These are phyloP conservation scores for Olivierus martensii DNA, from an alignment of 1,140 invertebrate genomes.

Conservation along the genomic window DNA sequence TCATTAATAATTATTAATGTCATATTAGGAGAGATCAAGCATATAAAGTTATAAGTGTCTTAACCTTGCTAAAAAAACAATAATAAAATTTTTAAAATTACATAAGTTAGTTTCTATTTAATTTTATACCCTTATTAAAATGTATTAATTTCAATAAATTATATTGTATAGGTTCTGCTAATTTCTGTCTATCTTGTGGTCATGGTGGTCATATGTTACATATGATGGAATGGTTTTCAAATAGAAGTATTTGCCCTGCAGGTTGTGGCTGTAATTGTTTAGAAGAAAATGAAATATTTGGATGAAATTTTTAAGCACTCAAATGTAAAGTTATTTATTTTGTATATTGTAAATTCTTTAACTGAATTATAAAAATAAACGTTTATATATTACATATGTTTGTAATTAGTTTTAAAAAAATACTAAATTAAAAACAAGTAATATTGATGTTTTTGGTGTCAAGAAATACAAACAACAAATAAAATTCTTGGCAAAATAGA, in stretches of 20 bases:
- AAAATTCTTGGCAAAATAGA: too few relatives aligned
- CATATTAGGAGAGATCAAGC: neutral
- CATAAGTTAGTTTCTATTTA: neutral
- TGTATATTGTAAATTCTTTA: too few relatives aligned
- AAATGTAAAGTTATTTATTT: too few relatives aligned
- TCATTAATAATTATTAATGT: too few relatives aligned
- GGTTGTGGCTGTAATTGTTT: conserved; percentile 84
- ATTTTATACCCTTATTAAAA: conserved; percentile 6
- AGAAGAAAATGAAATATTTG: conserved; percentile 36
- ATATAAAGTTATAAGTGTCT: neutral
- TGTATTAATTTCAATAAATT: conserved; percentile 16
- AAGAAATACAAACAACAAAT: too few relatives aligned
- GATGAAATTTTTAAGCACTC: too few relatives aligned
- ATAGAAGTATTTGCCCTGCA: conserved; percentile 48
- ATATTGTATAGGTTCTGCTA: conserved; percentile 46
- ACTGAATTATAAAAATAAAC: too few relatives aligned
- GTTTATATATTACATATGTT: too few relatives aligned
- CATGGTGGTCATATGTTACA: conserved; percentile 81
- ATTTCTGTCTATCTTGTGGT: conserved; percentile 68
- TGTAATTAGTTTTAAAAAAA: too few relatives aligned
- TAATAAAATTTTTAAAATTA: neutral
- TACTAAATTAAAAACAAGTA: too few relatives aligned
- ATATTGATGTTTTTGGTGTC: too few relatives aligned
- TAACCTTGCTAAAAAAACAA: neutral
- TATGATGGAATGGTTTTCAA: conserved; percentile 61